A percentile compares a stretch with the other conserved stretches of the same genome.
phyloP scores from a whole-genome alignment of 2,797 vertebrate species.

The Eulemur mongoz region DNA sequence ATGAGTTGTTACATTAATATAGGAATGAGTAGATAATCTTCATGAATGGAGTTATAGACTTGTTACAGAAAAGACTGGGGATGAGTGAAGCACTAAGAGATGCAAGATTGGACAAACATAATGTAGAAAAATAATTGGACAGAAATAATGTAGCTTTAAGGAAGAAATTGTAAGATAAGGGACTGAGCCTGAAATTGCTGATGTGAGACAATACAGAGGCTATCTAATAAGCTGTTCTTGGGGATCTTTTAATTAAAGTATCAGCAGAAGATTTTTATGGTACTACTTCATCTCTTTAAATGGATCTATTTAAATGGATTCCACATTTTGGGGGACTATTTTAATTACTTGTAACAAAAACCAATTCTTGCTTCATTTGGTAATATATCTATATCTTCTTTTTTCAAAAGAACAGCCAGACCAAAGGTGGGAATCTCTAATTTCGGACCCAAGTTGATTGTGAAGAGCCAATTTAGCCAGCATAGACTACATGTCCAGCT shows the following conservation, averaged over 20 bases:
- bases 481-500: neutral
- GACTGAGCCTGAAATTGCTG: neutral
- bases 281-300: neutral
- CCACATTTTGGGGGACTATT: neutral
- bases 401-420: neutral
- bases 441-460: neutral
- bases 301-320: constrained; percentile 3
- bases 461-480: neutral
- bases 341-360: neutral
- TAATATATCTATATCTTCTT: neutral
- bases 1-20: neutral
- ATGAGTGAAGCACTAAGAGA: neutral
- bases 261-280: neutral
- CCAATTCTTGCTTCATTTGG: neutral
- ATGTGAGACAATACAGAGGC: neutral
- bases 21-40: neutral
- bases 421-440: neutral
- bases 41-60: neutral
- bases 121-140: neutral
- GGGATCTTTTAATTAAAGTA: constrained; percentile 3
- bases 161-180: neutral
- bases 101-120: neutral
- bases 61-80: neutral
- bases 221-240: neutral
- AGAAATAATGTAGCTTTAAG: neutral